Evolutionary conservation across 92 coral and sea anemone genomes (phyloP), one percentile per base, ranked within the genome.

Genomic region (Parazoanthus swiftii): DNA sequence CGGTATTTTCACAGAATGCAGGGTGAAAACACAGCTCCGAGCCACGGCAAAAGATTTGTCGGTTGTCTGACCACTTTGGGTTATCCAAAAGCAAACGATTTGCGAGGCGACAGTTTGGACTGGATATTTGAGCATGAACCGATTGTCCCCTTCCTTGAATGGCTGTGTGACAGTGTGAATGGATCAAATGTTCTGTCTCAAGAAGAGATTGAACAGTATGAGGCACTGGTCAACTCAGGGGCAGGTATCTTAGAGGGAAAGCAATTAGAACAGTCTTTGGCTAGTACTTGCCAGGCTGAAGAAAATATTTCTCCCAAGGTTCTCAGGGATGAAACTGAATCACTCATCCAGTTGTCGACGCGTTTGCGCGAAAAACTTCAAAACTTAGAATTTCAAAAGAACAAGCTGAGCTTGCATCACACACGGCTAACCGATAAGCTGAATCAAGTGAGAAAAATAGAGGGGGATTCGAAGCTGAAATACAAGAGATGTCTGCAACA

Each of bases 91-190:
- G 94, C 93, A 20, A 82, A 81, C 7, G 94, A 95, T 35, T 89
- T 95, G 20, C 88, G 88, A 63, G 97, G 91, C 43, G 97, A 94
- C 39, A 91, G 93, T 76, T 85, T 97, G 5, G 99, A 97, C 20
- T 97, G 99, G 99, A 74, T 94, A 75, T 97, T 97, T 83, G 99
- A 97, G 80, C 88, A 89, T 72, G 92, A 95, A 51, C 51, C 93
- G 16, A 86, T 91, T 35, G 84, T 94, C 23, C 94, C 99, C 0
- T 97, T 97, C 56, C 92, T 97, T 68, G 98, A 97, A 66, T 97
- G 99, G 99, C 92, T 97, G 58, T 92, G 95, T 74, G 95, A 95
- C 86, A 92, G 90, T 75, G 90, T 97, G 39, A 94, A 94, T 46
- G 85, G 91, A 51, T 85, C 90, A 29, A 97, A 97, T 89, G 91